These are phyloP conservation scores for Elachura formosa DNA, from an alignment of 2,113 vertebrate genomes.

Conservation along the genomic window DNA sequence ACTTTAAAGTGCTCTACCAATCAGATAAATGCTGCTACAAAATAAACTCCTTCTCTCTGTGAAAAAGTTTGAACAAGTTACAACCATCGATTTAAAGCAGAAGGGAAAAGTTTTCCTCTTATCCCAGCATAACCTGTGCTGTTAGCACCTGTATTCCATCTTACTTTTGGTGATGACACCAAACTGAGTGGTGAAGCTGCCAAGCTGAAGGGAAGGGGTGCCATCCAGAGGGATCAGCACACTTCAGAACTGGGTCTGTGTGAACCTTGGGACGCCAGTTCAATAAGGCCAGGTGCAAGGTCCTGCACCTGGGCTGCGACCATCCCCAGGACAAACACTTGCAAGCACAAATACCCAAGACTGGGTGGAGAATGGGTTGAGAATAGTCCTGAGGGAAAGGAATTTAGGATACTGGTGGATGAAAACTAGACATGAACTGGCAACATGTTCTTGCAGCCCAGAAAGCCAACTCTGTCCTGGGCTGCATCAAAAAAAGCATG, in stretches of 20 bases:
- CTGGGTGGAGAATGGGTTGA: not conserved
- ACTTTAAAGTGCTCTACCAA: not conserved
- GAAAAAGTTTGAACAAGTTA: not conserved
- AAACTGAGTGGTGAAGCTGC: not conserved
- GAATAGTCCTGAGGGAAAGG: not conserved
- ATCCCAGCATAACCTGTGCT: not conserved
- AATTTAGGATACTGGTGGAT: not conserved
- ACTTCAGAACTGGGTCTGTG: not conserved
- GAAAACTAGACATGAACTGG: not conserved
- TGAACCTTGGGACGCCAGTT: not conserved
- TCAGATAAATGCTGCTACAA: not conserved
- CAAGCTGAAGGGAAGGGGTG: not conserved
- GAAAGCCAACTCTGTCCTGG: not conserved
- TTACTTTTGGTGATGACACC: not conserved
- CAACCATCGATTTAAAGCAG: not conserved
- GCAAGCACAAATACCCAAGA: not conserved
- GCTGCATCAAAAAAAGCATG: not conserved
- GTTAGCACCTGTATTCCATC: not conserved
- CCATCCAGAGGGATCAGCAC: not conserved
- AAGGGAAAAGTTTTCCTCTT: not conserved
- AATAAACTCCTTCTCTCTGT: not conserved
- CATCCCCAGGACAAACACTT: not conserved
- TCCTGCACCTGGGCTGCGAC: not conserved
- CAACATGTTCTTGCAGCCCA: not conserved
- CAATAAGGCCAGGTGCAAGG: not conserved